Evolutionary conservation across 1,140 invertebrate species (phyloP).

Genomic region (Frieseomelitta varia): DNA sequence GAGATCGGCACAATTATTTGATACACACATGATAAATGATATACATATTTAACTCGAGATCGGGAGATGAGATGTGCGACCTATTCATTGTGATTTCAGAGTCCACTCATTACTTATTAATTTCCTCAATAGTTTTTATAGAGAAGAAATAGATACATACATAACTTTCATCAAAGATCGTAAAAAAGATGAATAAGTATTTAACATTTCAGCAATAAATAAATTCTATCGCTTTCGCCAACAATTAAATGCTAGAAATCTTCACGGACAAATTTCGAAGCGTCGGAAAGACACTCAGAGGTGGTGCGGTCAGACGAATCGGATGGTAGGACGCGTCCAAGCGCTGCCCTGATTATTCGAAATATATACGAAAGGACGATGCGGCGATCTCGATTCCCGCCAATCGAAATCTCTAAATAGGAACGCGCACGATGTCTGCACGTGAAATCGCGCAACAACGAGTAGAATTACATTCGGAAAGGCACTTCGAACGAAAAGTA

Average conservation of each 20-base stretch:
- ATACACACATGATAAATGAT: no score
- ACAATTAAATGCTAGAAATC: neutral
- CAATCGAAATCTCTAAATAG: conserved; percentile 17
- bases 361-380: neutral
- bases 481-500: conserved; percentile 66
- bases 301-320: neutral
- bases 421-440: conserved; percentile 24
- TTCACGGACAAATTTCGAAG: neutral
- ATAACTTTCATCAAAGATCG: no score
- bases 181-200: neutral
- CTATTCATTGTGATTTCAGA: no score
- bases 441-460: conserved; percentile 8
- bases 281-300: neutral
- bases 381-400: neutral
- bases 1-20: no score
- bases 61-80: no score
- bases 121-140: neutral
- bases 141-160: neutral
- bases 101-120: no score
- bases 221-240: neutral
- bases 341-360: neutral
- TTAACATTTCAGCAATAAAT: neutral
- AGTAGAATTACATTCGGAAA: conserved; percentile 57
- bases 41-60: no score
- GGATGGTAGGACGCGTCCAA: neutral